Conservation (phyloP, 2,113 vertebrate genomes). For the Bufo bufo region DNA sequence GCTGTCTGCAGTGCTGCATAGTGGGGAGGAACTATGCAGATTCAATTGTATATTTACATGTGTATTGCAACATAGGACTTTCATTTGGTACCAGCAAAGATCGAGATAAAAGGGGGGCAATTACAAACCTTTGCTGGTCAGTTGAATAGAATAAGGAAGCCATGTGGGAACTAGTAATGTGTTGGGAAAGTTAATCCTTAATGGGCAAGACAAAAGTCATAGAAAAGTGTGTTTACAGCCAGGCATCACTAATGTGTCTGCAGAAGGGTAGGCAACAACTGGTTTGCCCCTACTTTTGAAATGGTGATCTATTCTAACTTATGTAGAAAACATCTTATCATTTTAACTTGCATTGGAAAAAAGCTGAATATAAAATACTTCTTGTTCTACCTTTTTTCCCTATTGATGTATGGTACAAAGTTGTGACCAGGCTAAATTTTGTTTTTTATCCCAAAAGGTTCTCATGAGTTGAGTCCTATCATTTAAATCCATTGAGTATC, state of each 20-base stretch:
- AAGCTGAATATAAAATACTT: slow-evolving; percentile 13
- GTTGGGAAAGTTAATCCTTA: slow-evolving; percentile 14
- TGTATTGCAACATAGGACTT: slow-evolving; percentile 73
- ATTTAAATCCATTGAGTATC: neutral
- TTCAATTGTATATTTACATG: slow-evolving; percentile 73
- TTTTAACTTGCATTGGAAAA: neutral
- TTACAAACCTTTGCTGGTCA: slow-evolving; percentile 61
- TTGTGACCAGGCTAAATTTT: neutral
- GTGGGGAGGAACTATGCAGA: slow-evolving; percentile 60
- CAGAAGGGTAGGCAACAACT: neutral
- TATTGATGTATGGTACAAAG: neutral
- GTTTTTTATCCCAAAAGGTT: neutral
- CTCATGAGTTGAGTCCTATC: neutral
- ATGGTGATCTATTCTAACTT: neutral
- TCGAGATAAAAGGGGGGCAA: slow-evolving; percentile 54
- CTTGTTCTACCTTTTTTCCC: neutral
- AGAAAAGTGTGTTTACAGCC: slow-evolving; percentile 34
- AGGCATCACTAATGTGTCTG: slow-evolving; percentile 9
- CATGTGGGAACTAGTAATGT: slow-evolving; percentile 6
- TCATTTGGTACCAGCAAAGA: slow-evolving; percentile 58
- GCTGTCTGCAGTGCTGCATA: slow-evolving; percentile 69
- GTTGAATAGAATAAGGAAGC: neutral
- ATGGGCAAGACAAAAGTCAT: slow-evolving; percentile 28
- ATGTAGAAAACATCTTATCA: neutral
- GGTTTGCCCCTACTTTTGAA: slow-evolving; percentile 23